Evolutionary conservation across 1,140 invertebrate genomes (phyloP), one percentile per base, ranked within the genome.

Genomic region (Pseudomyrmex pallidus): DNA sequence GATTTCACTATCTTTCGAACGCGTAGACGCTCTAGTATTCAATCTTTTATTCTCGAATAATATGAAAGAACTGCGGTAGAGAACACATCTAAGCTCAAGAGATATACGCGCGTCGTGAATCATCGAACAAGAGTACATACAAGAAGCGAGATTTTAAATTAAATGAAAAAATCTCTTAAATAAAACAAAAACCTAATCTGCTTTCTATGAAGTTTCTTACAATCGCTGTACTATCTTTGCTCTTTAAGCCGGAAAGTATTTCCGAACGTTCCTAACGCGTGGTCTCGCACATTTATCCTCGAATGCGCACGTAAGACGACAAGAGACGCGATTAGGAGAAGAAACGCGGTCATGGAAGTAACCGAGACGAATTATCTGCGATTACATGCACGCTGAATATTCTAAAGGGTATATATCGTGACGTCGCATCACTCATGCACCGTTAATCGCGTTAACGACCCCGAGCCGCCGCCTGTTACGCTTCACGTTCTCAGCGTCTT

Each of bases 371-470:
- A 82, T 87, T 85, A 85, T 48, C 74, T 54, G 22, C 57, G 57
- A 76, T 35, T 35, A 35, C 63, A 74, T 46, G 46, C 22, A 70
- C 25, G 64, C 46, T 48, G 15, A 46, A 54, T 17, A 66, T 89
- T 77, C 63, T 56, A 76, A 77, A 89, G 85, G 61, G 87, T 64
- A 89, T 64, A 89, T 87, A 89, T 91, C 85, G 84, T 85, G 87
- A 91, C 91, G 52, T 54, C 77, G 74, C 64, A 78, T 88, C 77
- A 82, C 68, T 90, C 66, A 85, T 87, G 87, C 86, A 87, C 88
- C 85, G 91, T 92, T 92, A 92, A 91, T 89, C 87, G 89, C 84
- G 90, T 92, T 92, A 91, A 92, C 85, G 90, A 92, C 62, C 83
- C 82, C 66, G 68, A 59, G 66, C 76, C 35, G 44, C 1, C 44